A percentile compares a stretch with the other conserved stretches of the same genome.
These are phyloP conservation scores for Camponotus fellah DNA, from an alignment of 2,888 invertebrate species.

Conservation along the genomic window DNA sequence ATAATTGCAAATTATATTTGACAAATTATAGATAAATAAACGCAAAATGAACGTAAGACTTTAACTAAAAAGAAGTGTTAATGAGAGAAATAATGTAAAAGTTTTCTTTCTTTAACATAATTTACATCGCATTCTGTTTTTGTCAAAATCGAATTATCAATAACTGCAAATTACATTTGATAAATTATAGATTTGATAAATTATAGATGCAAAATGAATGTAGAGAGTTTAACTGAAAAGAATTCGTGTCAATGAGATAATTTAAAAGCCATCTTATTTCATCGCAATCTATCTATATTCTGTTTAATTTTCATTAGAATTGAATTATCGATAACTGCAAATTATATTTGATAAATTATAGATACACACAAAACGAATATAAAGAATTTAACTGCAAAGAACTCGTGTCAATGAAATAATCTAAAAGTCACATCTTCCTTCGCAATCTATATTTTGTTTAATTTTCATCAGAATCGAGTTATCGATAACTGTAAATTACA, in stretches of 20 bases:
- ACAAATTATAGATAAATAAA: not conserved
- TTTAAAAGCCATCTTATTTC: not conserved
- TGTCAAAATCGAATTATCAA: not conserved
- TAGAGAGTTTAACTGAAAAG: not conserved
- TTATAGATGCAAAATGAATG: not conserved
- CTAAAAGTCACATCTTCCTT: not conserved
- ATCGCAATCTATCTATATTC: not conserved
- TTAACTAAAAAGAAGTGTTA: not conserved
- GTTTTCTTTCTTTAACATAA: not conserved
- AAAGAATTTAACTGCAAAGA: not conserved
- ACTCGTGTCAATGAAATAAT: not conserved
- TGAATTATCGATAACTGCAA: not conserved
- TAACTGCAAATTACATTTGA: conserved; percentile 1
- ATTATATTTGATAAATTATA: conserved; percentile 12
- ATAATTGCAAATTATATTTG: not conserved
- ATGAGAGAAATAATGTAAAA: not conserved
- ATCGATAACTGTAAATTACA: not conserved
- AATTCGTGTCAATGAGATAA: not conserved
- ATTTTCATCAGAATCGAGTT: not conserved
- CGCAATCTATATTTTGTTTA: not conserved
- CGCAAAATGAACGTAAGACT: not conserved
- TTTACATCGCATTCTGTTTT: not conserved
- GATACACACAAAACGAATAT: not conserved
- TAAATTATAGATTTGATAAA: no score
- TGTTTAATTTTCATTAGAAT: not conserved